Evolutionary conservation across 2,888 invertebrate genomes (phyloP).

Genomic region (Eulithis prunata): DNA sequence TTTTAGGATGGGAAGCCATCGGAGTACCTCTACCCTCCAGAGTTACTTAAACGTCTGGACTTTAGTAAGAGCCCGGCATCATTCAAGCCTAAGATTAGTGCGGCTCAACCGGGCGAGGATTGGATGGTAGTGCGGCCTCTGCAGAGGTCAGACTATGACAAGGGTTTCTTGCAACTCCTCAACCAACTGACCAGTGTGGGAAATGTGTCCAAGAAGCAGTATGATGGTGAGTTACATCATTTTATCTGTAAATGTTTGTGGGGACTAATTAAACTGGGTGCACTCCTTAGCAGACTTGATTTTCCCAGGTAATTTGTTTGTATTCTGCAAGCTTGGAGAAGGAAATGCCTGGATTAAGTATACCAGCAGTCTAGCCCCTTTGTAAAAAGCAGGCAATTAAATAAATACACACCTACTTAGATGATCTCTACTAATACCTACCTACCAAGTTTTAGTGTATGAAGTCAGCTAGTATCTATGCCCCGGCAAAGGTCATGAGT

Average conservation of each 20-base stretch:
- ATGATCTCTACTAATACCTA: too few relatives aligned
- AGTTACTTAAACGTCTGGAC: conserved; percentile 86
- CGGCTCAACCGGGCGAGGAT: conserved; percentile 88
- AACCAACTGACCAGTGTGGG: conserved; percentile 94
- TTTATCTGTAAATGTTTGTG: too few relatives aligned
- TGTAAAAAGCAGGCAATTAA: too few relatives aligned
- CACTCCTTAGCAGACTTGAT: too few relatives aligned
- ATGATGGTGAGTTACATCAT: conserved; percentile 87
- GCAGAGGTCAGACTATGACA: conserved; percentile 91
- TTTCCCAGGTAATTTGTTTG: too few relatives aligned
- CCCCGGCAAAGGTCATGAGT: too few relatives aligned
- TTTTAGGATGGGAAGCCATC: conserved; percentile 74
- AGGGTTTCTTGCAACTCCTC: conserved; percentile 92
- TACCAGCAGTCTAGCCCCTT: too few relatives aligned
- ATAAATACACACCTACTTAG: neutral
- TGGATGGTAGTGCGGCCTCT: conserved; percentile 92
- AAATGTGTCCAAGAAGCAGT: conserved; percentile 89
- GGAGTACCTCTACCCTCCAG: conserved; percentile 87
- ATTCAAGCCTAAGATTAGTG: conserved; percentile 89
- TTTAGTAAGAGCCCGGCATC: conserved; percentile 85
- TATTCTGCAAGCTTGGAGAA: too few relatives aligned
- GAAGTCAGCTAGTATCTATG: too few relatives aligned
- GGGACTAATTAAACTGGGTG: too few relatives aligned
- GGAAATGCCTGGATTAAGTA: too few relatives aligned
- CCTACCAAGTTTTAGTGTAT: too few relatives aligned